Conservation (phyloP, 2,888 invertebrate genomes). For the Invenusta paracnida region DNA sequence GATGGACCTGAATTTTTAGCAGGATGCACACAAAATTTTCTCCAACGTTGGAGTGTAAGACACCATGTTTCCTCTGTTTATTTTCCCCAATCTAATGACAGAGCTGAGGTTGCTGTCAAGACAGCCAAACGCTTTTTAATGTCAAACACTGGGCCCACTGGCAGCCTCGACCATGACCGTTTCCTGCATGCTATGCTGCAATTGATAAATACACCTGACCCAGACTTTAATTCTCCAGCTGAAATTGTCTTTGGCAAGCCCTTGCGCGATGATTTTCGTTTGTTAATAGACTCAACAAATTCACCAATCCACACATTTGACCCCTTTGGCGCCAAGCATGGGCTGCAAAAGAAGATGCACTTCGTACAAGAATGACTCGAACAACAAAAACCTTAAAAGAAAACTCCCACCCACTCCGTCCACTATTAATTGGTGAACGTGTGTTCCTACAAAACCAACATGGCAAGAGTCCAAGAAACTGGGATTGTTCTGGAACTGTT, state of each 20-base stretch:
- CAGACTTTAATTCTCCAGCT: constrained; percentile 7
- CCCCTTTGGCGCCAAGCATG: not conserved
- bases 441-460: constrained; percentile 2
- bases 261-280: not conserved
- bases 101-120: not conserved
- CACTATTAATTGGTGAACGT: not conserved
- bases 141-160: not conserved
- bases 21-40: not conserved
- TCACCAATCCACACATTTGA: not conserved
- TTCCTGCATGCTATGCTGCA: not conserved
- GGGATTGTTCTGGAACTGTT: not conserved
- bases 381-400: not conserved
- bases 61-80: not conserved
- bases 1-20: not conserved
- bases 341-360: constrained; percentile 7
- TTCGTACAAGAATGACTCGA: not conserved
- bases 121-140: not conserved
- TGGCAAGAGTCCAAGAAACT: not conserved
- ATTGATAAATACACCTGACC: not conserved
- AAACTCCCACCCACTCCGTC: not conserved
- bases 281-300: not conserved
- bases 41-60: not conserved
- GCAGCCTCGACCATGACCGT: not conserved
- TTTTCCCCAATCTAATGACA: not conserved
- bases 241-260: constrained; percentile 2